Percentiles rank a stretch among this genome's conserved stretches.
Conservation (phyloP, 2,113 vertebrate species). For the Saiga tatarica region DNA sequence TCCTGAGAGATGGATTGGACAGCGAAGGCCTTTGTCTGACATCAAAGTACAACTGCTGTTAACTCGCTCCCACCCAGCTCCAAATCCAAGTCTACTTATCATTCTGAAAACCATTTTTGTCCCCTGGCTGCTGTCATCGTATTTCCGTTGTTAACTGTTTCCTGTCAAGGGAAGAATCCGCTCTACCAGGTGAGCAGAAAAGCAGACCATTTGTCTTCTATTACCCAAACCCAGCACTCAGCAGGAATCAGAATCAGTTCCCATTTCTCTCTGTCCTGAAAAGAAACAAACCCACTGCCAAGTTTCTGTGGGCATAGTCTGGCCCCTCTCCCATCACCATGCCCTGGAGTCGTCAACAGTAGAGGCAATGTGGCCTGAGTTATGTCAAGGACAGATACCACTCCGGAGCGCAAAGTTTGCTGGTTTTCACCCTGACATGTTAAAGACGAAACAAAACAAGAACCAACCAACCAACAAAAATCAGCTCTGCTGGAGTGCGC, state of each 20-base stretch:
- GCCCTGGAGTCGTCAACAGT: neutral
- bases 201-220: neutral
- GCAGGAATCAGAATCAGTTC: neutral
- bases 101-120: slow-evolving; percentile 73
- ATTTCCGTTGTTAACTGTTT: slow-evolving; percentile 67
- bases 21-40: neutral
- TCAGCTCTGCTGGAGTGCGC: neutral
- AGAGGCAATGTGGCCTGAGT: neutral
- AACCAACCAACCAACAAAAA: neutral
- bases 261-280: neutral
- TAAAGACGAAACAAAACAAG: slow-evolving; percentile 16
- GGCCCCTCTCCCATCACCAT: neutral
- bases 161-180: neutral
- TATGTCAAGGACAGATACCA: neutral
- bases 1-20: slow-evolving; percentile 4
- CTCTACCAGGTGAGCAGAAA: neutral
- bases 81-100: slow-evolving; percentile 60
- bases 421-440: neutral
- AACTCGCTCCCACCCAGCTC: slow-evolving; percentile 64
- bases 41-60: slow-evolving; percentile 58
- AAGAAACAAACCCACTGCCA: neutral
- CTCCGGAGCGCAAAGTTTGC: neutral
- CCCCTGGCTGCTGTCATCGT: slow-evolving; percentile 33
- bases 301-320: neutral
- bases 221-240: neutral